Conservation (phyloP, 2,113 vertebrate genomes). For the Sceloporus tristichus region DNA sequence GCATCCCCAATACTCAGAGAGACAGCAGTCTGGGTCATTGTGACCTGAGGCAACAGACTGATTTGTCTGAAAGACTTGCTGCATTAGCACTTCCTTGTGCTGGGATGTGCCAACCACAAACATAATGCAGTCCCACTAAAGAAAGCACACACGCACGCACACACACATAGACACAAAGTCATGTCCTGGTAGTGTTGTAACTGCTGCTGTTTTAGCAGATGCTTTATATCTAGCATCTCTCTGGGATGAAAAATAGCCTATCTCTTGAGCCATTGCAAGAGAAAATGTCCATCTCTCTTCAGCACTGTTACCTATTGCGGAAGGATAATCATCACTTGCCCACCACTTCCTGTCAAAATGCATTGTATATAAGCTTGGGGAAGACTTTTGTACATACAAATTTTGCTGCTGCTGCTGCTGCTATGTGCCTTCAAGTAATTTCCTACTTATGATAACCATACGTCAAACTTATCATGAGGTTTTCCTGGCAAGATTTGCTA, state of each 20-base stretch:
- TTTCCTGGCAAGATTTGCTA: too few species aligned
- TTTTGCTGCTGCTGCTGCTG: too few species aligned
- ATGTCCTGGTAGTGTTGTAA: not conserved
- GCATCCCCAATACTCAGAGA: not conserved
- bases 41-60: conserved; percentile 8
- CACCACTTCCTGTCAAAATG: too few species aligned
- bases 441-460: too few species aligned
- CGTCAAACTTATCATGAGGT: too few species aligned
- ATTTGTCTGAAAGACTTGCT: not conserved
- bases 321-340: too few species aligned
- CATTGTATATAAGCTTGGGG: too few species aligned
- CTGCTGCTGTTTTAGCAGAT: not conserved
- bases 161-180: too few species aligned
- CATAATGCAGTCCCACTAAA: not conserved
- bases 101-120: not conserved
- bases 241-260: not conserved
- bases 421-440: too few species aligned
- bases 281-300: not conserved
- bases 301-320: not conserved
- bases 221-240: too few species aligned
- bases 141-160: too few species aligned
- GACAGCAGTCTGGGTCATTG: conserved; percentile 5
- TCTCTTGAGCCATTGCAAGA: not conserved
- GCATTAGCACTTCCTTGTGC: conserved; percentile 16
- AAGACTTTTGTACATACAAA: too few species aligned